Evolutionary conservation across 1,140 invertebrate genomes (phyloP), one percentile per base, ranked within the genome.

Genomic region (Hirudo medicinalis): DNA sequence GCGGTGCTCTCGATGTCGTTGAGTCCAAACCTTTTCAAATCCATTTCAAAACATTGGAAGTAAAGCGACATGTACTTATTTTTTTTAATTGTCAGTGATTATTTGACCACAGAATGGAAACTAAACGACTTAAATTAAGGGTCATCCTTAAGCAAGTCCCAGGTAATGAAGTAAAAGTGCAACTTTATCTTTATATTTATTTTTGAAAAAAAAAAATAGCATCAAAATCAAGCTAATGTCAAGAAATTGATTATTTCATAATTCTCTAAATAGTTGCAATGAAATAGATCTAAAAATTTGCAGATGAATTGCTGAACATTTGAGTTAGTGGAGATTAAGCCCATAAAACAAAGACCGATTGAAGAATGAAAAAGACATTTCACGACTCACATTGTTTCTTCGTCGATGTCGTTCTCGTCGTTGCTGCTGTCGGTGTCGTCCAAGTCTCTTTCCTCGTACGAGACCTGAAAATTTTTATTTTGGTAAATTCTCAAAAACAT

Each of bases 381-480:
- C 9, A 40, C 20, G 22, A 73, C 89, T 78, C 87, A 90, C 87
- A 91, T 90, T 2, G 89, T 89, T 83, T 91, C 89, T 75, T 91
- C 88, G 77, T 90, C 88, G 5, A 90, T 86, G 77, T 90, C 89
- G 79, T 90, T 90, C 78, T 90, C 89, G 75, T 90, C 89, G 78
- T 88, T 88, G 36, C 86, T 88, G 72, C 82, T 81, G 29, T 82
- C 81, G 69, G 76, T 73, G n/a, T 74, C 72, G 79, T 85, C 77
- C 69, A 76, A 72, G 13, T 72, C 72, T 22, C 76, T 75, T 25
- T 77, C 74, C n/a, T 76, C 77, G 29, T 74, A 49, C 11, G 43
- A 49, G 70, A 40, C 76, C 76, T 29, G 79, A 78, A 19, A 76
- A 73, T 29, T 72, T 76, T 32, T 77, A 76, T 27, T 78, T 78